Base-by-base conservation (phyloP, 2,113 vertebrate genomes). In the Hippopotamus amphibius region DNA sequence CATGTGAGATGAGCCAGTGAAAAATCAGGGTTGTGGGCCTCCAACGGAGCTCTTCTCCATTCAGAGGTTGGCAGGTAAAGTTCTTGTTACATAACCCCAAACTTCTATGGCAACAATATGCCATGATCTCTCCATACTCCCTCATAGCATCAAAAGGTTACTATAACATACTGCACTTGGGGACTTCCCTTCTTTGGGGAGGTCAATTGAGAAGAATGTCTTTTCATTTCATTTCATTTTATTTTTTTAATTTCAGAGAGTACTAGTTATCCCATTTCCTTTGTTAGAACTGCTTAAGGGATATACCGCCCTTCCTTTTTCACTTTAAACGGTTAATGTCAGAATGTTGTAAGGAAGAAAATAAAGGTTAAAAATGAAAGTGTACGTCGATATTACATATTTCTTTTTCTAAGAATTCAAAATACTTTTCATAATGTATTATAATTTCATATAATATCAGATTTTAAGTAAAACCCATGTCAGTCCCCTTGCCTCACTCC, bases 391-490 rank as follows among this genome's bases (percentile, higher is more conserved):
- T 91, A 57, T 55, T 79, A 41, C 43, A 95, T n/a, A 74, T 86
- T 68, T 69, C n/a, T 92, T 95, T 92, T 90, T 88, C 76, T 76
- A 66, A 77, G 72, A 88, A 61, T 68, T 88, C 8, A 68, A 37
- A 53, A 59, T 21, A 61, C 17, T 85, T 93, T 91, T 87, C 16
- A 72, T 84, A 50, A 93, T 10, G 28, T 84, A 28, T 77, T 87
- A 81, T 71, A 72, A 53, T 81, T 89, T 74, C 37, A 43, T 90
- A 33, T 43, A 72, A 57, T 81, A 28, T 81, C n/a, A 80, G 11
- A 57, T 94, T 92, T 88, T 66, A 71, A 91, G 24, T 95, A 65
- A 96, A 94, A 80, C 66, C n/a, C 33, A 26, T 69, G 48, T 88
- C 11, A 68, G 12, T 81, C 2, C 37, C 1, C 2, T 92, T 76